Evolutionary conservation across 2,113 vertebrate genomes (phyloP).

Genomic region (Carassius carassius): DNA sequence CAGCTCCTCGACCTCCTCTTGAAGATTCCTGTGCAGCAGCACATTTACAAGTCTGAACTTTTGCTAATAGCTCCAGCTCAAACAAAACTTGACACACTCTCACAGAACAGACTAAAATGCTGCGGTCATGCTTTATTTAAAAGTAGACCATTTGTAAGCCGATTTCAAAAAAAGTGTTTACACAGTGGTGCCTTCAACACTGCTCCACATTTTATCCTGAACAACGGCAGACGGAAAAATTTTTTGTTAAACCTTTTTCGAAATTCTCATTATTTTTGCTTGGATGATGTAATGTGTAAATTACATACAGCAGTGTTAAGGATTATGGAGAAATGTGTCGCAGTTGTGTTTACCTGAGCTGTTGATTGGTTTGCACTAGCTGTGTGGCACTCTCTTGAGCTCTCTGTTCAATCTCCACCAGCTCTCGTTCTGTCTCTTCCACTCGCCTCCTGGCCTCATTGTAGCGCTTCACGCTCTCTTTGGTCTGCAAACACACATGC

Average conservation of each 20-base stretch:
- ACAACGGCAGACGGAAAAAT: neutral
- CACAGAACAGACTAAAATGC: neutral
- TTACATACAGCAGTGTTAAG: neutral
- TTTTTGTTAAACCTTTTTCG: too few relatives aligned
- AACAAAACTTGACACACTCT: neutral
- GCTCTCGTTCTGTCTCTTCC: slow-evolving; percentile 71
- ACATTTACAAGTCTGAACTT: neutral
- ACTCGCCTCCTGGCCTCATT: slow-evolving; percentile 68
- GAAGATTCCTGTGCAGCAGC: slow-evolving; percentile 73
- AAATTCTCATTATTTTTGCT: too few relatives aligned
- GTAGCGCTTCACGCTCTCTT: slow-evolving; percentile 72
- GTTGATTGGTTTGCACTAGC: slow-evolving; percentile 77
- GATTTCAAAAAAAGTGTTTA: neutral
- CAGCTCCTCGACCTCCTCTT: slow-evolving; percentile 70
- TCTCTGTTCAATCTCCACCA: slow-evolving; percentile 77
- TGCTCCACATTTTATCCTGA: neutral
- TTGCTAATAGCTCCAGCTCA: neutral
- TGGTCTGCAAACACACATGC: slow-evolving; percentile 67
- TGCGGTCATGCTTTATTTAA: neutral
- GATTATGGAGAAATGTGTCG: neutral
- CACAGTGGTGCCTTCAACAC: neutral
- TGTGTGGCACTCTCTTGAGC: slow-evolving; percentile 75
- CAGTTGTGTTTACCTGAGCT: slow-evolving; percentile 75
- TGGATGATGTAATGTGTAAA: neutral
- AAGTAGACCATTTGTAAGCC: neutral